These are phyloP conservation scores for Polypedilum pembai DNA, from an alignment of 1,140 invertebrate species.

Conservation along the genomic window DNA sequence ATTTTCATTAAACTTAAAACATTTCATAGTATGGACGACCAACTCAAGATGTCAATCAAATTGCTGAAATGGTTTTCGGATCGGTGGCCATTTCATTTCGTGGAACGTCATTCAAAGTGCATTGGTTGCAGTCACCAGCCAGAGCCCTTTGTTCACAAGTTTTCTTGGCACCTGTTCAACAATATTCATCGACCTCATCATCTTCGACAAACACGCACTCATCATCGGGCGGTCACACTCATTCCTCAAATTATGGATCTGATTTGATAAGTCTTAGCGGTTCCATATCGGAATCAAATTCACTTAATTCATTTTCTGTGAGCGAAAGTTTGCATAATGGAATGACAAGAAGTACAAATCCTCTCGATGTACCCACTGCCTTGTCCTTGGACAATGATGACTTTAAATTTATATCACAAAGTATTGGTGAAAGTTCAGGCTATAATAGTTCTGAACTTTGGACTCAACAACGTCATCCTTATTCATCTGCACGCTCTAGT, in stretches of 20 bases:
- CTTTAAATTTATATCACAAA: constrained; percentile 38
- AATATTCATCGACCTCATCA: not conserved
- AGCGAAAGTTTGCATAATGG: constrained; percentile 30
- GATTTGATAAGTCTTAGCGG: constrained; percentile 17
- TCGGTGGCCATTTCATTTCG: constrained; percentile 77
- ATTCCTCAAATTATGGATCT: constrained; percentile 19
- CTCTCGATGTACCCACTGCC: constrained; percentile 36
- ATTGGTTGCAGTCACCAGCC: constrained; percentile 61
- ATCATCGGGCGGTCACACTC: not conserved
- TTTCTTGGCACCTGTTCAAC: constrained; percentile 43
- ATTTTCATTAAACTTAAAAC: constrained; percentile 32
- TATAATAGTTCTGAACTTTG: constrained; percentile 40
- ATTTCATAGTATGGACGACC: constrained; percentile 50
- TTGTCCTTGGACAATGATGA: constrained; percentile 26
- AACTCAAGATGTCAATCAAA: constrained; percentile 58
- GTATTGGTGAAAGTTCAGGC: constrained; percentile 42
- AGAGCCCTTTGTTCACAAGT: constrained; percentile 66
- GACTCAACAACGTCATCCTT: constrained; percentile 35
- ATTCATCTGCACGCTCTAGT: constrained; percentile 40
- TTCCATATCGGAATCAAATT: constrained; percentile 30
- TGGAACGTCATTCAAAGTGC: constrained; percentile 75
- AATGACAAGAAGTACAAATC: constrained; percentile 32
- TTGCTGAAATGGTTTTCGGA: constrained; percentile 87
- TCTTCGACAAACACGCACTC: not conserved
- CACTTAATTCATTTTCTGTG: constrained; percentile 42